Evolutionary conservation across 2,113 vertebrate species (phyloP), one percentile per base, ranked within the genome.

Genomic region (Bambusicola thoracicus): DNA sequence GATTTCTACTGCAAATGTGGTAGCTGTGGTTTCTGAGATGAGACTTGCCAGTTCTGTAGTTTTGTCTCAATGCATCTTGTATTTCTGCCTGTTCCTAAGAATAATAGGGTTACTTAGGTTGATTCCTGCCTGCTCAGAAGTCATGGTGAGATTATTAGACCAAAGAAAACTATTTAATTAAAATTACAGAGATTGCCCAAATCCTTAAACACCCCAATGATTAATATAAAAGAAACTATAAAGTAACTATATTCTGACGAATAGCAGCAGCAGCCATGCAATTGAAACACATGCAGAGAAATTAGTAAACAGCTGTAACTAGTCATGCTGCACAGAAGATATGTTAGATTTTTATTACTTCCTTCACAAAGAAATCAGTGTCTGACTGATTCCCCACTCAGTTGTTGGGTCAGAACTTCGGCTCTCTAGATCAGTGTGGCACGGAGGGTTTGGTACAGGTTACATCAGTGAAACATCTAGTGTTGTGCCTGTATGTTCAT

Each of bases 151-250:
- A 77, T 81, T 77, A 77, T 66, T 77, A 67, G 19, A 73, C 38
- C 84, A 63, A 81, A 43, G n/a, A 93, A 92, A 59, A 59, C 62
- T 74, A 55, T 38, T 75, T 89, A 62, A 84, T 78, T 95, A 83
- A 89, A 40, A 53, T 59, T 87, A 43, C 19, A 93, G 89, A 95
- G 67, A 62, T 59, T 92, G 70, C 59, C 81, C 63, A 75, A 92
- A 93, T 61, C 69, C 80, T 78, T 61, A 81, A 75, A 82, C 67
- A 89, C 74, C 61, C 84, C 41, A 77, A 49, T 30, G 36, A 56
- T 89, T 91, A 91, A 48, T 77, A 70, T 48, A 27, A 55, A 87
- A 87, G 55, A 62, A 89, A 41, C 69, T 76, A 15, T 59, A 36
- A n/a, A 92, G 40, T 77, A 92, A 63, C 72, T 65, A 15, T 70